A percentile compares a stretch with the other conserved stretches of the same genome.
These are phyloP conservation scores for Thunnus maccoyii DNA, from an alignment of 2,113 vertebrate genomes.

Conservation along the genomic window DNA sequence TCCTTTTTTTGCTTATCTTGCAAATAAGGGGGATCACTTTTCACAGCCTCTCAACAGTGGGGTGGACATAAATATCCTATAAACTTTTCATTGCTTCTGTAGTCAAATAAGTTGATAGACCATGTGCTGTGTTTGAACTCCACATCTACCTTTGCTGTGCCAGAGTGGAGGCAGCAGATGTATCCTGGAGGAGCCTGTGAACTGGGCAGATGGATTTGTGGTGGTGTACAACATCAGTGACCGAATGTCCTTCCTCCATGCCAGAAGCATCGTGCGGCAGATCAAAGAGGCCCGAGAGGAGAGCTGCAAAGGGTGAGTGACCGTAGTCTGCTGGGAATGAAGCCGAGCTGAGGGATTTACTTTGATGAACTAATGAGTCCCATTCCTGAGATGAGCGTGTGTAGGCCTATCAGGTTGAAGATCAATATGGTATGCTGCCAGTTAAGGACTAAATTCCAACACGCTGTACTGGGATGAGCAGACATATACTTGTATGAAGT, in stretches of 20 bases:
- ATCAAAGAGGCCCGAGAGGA: constrained; percentile 70
- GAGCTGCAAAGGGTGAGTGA: constrained; percentile 72
- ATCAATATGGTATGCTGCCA: constrained; percentile 33
- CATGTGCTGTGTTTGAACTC: constrained; percentile 3
- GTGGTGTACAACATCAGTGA: constrained; percentile 75
- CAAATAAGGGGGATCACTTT: not conserved
- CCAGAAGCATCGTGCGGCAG: constrained; percentile 67
- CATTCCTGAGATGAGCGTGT: constrained; percentile 44
- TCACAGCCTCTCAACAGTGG: not conserved
- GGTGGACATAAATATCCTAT: not conserved
- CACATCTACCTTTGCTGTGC: constrained; percentile 12
- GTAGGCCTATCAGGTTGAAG: constrained; percentile 32
- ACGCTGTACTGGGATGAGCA: not conserved
- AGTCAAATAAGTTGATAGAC: constrained; percentile 17
- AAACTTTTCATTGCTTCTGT: constrained; percentile 7
- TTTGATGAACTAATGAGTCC: constrained; percentile 67
- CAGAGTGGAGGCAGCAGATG: constrained; percentile 70
- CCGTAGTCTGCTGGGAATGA: constrained; percentile 35
- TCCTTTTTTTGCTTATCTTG: constrained; percentile 23
- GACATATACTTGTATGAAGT: not conserved
- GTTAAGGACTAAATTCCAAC: constrained; percentile 28
- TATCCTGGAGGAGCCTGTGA: constrained; percentile 68
- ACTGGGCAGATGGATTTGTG: constrained; percentile 76
- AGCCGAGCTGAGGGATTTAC: constrained; percentile 38
- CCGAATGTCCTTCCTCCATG: constrained; percentile 65